A percentile compares a stretch with the other conserved stretches of the same genome.
phyloP scores from a whole-genome alignment of 2,888 invertebrate species.

The Sepiola atlantica region DNA sequence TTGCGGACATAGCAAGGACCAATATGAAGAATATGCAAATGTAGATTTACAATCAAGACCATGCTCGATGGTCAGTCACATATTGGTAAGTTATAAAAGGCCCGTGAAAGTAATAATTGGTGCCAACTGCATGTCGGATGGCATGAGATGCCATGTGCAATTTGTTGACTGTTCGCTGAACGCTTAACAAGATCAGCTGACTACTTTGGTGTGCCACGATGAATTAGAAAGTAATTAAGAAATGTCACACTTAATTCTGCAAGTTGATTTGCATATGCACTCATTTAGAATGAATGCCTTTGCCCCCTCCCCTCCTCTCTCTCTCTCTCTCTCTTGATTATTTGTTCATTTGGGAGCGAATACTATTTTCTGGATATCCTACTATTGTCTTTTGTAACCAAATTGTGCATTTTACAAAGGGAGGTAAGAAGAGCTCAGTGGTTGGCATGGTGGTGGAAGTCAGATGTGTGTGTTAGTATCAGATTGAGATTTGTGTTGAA shows the following conservation, averaged over 20 bases:
- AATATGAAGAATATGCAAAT: no score
- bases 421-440: neutral
- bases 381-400: neutral
- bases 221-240: constrained; percentile 35
- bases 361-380: neutral
- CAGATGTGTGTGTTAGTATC: neutral
- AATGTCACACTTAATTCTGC: constrained; percentile 15
- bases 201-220: constrained; percentile 7
- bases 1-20: no score
- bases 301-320: neutral
- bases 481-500: neutral
- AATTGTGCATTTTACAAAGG: neutral
- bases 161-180: neutral
- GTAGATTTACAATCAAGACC: neutral
- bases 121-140: neutral
- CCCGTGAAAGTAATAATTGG: neutral
- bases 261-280: constrained; percentile 33
- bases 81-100: neutral
- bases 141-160: constrained; percentile 8
- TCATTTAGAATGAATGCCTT: neutral
- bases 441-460: neutral
- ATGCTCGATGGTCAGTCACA: neutral
- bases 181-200: constrained; percentile 32
- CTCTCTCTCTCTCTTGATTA: neutral
- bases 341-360: neutral